Evolutionary conservation across 2,113 vertebrate genomes (phyloP), one percentile per base, ranked within the genome.

Genomic region (Conger conger): DNA sequence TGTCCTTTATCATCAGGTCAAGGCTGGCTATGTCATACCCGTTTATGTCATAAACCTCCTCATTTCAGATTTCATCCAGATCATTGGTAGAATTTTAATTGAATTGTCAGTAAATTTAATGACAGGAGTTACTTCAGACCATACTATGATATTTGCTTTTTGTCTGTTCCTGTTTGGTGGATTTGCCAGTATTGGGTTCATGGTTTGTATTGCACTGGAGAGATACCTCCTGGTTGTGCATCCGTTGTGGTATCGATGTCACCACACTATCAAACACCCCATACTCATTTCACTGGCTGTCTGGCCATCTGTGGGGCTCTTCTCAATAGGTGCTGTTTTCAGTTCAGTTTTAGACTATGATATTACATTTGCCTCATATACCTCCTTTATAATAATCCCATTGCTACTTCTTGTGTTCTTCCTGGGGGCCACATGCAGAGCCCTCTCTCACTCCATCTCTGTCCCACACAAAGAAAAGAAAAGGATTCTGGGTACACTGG

Each of bases 31-130:
- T 73, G 45, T 86, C 0, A 50, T 68, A 9, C 87, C 84, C 1
- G 13, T 88, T 17, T 87, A 83, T 73, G 81, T 85, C 42, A 87
- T 87, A 18, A 88, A 88, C 79, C 82, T 88, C 33, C 84, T 88
- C 20, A 40, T 86, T 53, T 80, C 87, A 37, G 87, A 88, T 50
- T 50, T 88, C 76, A 40, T 86, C 35, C 84, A 88, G 79, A 60
- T 88, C 27, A 33, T 35, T 54, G 73, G 57, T 4, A 81, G n/a
- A 68, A 11, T 85, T 81, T 40, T 45, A 23, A 35, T 15, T 1
- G 15, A 42, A 37, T 37, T 2, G 5, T 8, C 15, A 37, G 1
- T 23, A 33, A 50, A 42, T 30, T 57, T 35, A 0, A 36, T 20
- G n/a, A 18, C 18, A 33, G n/a, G 2, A 15, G 2, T 20, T 85